Evolutionary conservation across 2,888 invertebrate species (phyloP).

Genomic region (Lymantria monacha): DNA sequence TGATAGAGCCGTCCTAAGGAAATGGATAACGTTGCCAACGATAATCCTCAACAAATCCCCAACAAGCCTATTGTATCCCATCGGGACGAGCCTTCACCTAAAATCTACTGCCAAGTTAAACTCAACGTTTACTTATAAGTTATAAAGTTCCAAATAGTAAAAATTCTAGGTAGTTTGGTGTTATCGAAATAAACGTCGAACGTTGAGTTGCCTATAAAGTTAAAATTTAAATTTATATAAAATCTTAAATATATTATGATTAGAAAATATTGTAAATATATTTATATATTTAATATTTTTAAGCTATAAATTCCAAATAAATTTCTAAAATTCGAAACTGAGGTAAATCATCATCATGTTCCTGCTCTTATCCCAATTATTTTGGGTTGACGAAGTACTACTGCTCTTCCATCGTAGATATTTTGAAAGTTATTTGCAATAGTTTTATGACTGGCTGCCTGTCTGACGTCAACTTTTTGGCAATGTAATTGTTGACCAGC

Average conservation of each 20-base stretch:
- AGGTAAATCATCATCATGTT: too few species aligned
- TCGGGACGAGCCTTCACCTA: slow-evolving; percentile 22
- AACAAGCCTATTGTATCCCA: slow-evolving; percentile 44
- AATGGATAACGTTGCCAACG: slow-evolving; percentile 36
- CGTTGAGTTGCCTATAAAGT: slow-evolving; percentile 11
- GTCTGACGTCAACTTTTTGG: too few species aligned
- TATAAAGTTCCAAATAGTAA: neutral
- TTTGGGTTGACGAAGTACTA: too few species aligned
- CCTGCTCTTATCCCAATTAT: too few species aligned
- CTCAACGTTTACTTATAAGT: slow-evolving; percentile 11
- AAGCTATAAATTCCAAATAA: too few species aligned
- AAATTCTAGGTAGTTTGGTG: slow-evolving; percentile 6
- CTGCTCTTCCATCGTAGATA: too few species aligned
- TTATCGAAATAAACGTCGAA: slow-evolving; percentile 22
- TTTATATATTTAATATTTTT: too few species aligned
- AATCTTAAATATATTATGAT: slow-evolving; percentile 9
- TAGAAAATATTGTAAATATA: slow-evolving; percentile 35
- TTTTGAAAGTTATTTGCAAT: too few species aligned
- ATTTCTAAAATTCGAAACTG: too few species aligned
- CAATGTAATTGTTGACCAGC: too few species aligned
- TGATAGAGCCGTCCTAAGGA: slow-evolving; percentile 27
- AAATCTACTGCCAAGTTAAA: slow-evolving; percentile 14
- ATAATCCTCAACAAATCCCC: slow-evolving; percentile 47
- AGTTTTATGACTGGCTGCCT: too few species aligned
- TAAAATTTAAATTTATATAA: too few species aligned